These are phyloP conservation scores for Sinella curviseta DNA, from an alignment of 1,140 invertebrate species.

Conservation along the genomic window DNA sequence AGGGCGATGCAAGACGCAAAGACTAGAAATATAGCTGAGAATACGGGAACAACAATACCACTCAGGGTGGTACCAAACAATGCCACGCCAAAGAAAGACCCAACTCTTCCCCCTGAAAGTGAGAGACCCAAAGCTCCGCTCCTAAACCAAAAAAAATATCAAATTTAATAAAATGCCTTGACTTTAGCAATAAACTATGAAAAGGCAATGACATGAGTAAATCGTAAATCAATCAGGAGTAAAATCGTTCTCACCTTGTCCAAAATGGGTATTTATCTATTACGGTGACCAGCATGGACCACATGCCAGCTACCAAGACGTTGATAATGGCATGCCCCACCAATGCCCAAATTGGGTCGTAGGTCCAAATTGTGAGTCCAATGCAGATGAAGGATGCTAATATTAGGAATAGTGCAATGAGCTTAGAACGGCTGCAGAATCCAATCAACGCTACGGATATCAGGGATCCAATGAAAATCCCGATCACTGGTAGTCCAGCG, in stretches of 20 bases:
- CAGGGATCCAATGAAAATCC: constrained; percentile 45
- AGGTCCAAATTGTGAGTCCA: constrained; percentile 36
- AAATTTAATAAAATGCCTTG: too few species aligned
- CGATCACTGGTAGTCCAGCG: constrained; percentile 45
- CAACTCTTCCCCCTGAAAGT: constrained; percentile 41
- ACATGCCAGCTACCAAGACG: constrained; percentile 40
- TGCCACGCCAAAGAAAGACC: constrained; percentile 48
- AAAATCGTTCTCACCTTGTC: constrained; percentile 32
- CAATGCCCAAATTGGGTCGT: constrained; percentile 38
- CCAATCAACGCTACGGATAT: constrained; percentile 33
- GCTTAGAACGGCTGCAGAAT: constrained; percentile 22
- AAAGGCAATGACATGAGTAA: neutral
- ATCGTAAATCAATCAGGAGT: neutral
- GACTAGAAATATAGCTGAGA: constrained; percentile 48
- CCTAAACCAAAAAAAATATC: constrained; percentile 23
- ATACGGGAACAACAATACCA: constrained; percentile 42
- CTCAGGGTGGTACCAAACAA: constrained; percentile 47
- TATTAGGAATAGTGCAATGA: constrained; percentile 38
- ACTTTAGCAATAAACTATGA: too few species aligned
- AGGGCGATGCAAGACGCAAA: constrained; percentile 36
- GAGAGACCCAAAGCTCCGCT: constrained; percentile 45
- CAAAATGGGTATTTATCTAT: constrained; percentile 47
- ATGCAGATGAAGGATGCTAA: constrained; percentile 40
- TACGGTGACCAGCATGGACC: constrained; percentile 43
- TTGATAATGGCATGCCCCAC: constrained; percentile 45